phyloP scores from a whole-genome alignment of 2,797 vertebrate species.

The Crocidura indochinensis region DNA sequence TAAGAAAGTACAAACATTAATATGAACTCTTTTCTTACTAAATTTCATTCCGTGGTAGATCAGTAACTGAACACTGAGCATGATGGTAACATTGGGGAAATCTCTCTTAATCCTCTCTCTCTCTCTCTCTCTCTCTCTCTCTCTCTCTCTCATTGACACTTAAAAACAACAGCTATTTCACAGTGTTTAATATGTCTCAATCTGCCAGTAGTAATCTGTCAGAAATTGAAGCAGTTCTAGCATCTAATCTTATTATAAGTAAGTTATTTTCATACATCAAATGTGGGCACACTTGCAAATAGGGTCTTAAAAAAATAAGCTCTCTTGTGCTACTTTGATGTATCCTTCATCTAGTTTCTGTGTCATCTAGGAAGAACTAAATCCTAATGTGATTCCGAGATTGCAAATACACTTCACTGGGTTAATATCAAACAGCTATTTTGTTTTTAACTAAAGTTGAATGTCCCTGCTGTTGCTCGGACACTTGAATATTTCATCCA shows the following conservation, averaged over 20 bases:
- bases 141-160: neutral
- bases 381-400: neutral
- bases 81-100: conserved; percentile 1
- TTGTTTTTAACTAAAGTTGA: conserved; percentile 62
- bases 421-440: conserved; percentile 15
- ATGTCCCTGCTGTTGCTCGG: conserved; percentile 3
- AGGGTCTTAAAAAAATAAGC: conserved; percentile 58
- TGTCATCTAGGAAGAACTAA: conserved; percentile 46
- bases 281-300: conserved; percentile 23
- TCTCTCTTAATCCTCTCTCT: neutral
- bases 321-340: neutral
- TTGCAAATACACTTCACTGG: conserved; percentile 47
- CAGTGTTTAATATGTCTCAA: neutral
- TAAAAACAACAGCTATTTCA: conserved; percentile 42
- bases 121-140: neutral
- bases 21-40: conserved; percentile 69
- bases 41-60: neutral
- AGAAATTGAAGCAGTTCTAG: conserved; percentile 40
- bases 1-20: conserved; percentile 54
- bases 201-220: neutral
- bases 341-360: conserved; percentile 53
- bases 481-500: neutral
- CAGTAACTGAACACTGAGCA: conserved; percentile 32
- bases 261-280: conserved; percentile 28
- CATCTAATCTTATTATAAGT: conserved; percentile 29